phyloP scores from a whole-genome alignment of 2,113 vertebrate species.

The Mesocricetus auratus region DNA sequence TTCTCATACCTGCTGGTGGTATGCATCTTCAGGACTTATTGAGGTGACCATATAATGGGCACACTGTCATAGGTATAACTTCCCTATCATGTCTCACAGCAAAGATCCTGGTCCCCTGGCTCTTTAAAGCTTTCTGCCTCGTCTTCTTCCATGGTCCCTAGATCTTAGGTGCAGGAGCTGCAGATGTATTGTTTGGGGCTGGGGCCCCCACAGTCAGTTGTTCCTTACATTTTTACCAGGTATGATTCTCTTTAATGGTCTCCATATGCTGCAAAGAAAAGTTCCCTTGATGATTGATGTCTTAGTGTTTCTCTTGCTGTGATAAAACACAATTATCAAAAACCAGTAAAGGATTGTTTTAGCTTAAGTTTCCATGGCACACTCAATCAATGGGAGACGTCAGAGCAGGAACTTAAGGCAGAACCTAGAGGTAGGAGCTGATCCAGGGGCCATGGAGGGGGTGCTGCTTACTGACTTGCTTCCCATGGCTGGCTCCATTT shows the following conservation, averaged over 20 bases:
- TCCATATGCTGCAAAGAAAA: background rate
- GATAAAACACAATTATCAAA: background rate
- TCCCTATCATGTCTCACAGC: background rate
- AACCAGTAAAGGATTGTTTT: background rate
- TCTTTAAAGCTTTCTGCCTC: background rate
- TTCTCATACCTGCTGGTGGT: too few species aligned
- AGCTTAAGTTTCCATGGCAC: background rate
- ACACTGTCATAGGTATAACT: too few species aligned
- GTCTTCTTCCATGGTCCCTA: background rate
- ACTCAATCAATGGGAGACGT: background rate
- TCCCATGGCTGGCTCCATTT: background rate
- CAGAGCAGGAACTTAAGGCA: background rate
- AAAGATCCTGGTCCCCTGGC: background rate
- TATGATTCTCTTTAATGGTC: background rate
- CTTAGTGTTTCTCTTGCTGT: background rate
- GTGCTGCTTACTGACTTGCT: background rate
- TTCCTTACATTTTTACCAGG: background rate
- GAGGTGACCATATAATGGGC: background rate
- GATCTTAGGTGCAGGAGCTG: background rate
- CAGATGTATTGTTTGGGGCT: background rate
- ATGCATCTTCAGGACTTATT: background rate
- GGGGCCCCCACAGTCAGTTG: background rate
- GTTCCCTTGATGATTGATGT: background rate
- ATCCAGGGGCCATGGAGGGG: background rate
- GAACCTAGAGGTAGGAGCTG: background rate